Percentiles rank a stretch among this genome's conserved stretches.
phyloP scores from a whole-genome alignment of 2,113 vertebrate genomes.

The Alaudala cheleensis region DNA sequence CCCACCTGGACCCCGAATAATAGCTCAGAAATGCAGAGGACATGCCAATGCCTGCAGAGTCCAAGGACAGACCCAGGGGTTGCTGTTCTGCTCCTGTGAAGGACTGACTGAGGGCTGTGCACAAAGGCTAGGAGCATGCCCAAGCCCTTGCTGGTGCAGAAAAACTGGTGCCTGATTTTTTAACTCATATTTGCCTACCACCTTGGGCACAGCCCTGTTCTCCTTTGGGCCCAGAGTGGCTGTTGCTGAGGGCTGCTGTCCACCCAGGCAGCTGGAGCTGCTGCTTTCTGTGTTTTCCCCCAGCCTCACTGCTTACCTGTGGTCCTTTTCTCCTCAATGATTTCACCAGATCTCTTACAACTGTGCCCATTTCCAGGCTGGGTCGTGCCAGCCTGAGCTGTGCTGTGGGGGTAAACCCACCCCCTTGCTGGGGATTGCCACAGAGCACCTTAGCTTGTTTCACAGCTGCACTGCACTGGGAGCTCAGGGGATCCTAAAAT shows the following conservation, averaged over 20 bases:
- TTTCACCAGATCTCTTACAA: background rate
- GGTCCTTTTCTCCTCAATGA: background rate
- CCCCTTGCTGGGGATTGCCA: background rate
- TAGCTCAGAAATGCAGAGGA: background rate
- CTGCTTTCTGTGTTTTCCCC: background rate
- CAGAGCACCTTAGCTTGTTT: background rate
- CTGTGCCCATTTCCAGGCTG: background rate
- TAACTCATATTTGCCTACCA: background rate
- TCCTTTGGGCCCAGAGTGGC: background rate
- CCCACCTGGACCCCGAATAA: background rate
- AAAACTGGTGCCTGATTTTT: background rate
- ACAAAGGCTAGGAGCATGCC: background rate
- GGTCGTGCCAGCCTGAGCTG: background rate
- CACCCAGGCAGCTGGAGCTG: background rate
- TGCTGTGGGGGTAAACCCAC: accelerated
- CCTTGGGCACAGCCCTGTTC: background rate
- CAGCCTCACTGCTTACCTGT: accelerated
- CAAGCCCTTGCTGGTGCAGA: background rate
- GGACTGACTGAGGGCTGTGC: background rate
- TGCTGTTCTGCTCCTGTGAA: background rate
- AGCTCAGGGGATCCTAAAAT: background rate
- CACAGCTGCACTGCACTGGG: background rate
- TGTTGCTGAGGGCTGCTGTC: background rate
- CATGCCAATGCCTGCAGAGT: background rate
- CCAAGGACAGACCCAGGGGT: too few relatives aligned